Evolutionary conservation across 2,113 vertebrate species (phyloP).

Genomic region (Scomber japonicus): DNA sequence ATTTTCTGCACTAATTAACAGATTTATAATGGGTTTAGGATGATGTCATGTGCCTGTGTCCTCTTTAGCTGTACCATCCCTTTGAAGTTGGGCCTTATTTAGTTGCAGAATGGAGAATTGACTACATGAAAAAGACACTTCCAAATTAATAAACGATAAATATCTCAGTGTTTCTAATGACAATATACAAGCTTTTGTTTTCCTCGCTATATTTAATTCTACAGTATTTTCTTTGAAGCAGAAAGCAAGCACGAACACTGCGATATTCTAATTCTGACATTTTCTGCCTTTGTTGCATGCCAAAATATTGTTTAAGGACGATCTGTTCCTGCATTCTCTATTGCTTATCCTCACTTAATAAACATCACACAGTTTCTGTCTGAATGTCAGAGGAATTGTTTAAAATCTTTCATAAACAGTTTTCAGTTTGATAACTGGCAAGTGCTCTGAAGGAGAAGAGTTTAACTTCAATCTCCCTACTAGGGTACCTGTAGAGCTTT

Average conservation of each 20-base stretch:
- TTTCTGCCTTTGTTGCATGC: conserved; percentile 56
- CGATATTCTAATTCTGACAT: conserved; percentile 75
- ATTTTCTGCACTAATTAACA: conserved; percentile 72
- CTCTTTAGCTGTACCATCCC: conserved; percentile 45
- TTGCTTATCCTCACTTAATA: conserved; percentile 60
- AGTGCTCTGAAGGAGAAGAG: conserved; percentile 16
- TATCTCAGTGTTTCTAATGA: conserved; percentile 69
- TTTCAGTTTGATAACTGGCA: conserved; percentile 43
- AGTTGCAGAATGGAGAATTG: conserved; percentile 4
- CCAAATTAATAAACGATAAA: conserved; percentile 64
- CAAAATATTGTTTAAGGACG: conserved; percentile 47
- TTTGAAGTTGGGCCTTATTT: conserved; percentile 64
- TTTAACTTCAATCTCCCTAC: not conserved
- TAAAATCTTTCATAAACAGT: conserved; percentile 35
- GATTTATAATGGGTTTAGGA: conserved; percentile 60
- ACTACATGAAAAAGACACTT: conserved; percentile 53
- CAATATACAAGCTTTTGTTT: conserved; percentile 43
- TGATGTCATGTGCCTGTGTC: conserved; percentile 49
- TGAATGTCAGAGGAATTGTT: conserved; percentile 55
- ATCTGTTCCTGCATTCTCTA: conserved; percentile 37
- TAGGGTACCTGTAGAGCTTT: too few species aligned
- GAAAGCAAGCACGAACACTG: conserved; percentile 29
- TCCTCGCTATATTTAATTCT: conserved; percentile 41
- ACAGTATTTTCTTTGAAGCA: conserved; percentile 60
- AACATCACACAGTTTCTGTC: conserved; percentile 56